These are phyloP conservation scores for Caprella mutica DNA, from an alignment of 2,888 invertebrate species.

Conservation along the genomic window DNA sequence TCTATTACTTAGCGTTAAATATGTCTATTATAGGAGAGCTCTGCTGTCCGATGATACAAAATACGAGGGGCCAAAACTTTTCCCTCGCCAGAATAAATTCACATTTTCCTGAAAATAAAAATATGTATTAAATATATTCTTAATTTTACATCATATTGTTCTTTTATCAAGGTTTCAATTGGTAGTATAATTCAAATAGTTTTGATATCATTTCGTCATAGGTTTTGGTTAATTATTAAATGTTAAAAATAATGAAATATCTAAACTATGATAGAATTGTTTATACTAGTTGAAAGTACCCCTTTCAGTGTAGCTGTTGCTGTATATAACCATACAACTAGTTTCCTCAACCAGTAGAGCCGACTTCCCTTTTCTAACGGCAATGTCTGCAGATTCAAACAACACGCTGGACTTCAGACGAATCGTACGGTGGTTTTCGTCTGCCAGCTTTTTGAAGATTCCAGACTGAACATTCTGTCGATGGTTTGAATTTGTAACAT, in stretches of 20 bases:
- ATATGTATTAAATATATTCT: no score
- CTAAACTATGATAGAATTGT: no score
- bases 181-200: no score
- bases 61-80: constrained; percentile 14
- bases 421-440: background rate
- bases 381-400: background rate
- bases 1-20: background rate
- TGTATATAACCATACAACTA: constrained; percentile 9
- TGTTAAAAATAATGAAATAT: no score
- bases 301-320: constrained; percentile 9
- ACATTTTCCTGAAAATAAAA: constrained; percentile 7
- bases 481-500: no score
- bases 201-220: no score
- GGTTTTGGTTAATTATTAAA: no score
- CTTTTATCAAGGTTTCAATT: no score
- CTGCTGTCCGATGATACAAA: constrained; percentile 12
- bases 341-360: constrained; percentile 17
- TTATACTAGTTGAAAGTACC: no score
- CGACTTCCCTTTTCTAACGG: constrained; percentile 5
- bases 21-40: constrained; percentile 7
- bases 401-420: constrained; percentile 2
- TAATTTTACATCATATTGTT: no score
- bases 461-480: constrained; percentile 7
- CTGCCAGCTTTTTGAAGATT: constrained; percentile 10
- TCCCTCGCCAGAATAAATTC: constrained; percentile 16